Conservation (phyloP, 2,888 invertebrate species). For the Troilus luridus region DNA sequence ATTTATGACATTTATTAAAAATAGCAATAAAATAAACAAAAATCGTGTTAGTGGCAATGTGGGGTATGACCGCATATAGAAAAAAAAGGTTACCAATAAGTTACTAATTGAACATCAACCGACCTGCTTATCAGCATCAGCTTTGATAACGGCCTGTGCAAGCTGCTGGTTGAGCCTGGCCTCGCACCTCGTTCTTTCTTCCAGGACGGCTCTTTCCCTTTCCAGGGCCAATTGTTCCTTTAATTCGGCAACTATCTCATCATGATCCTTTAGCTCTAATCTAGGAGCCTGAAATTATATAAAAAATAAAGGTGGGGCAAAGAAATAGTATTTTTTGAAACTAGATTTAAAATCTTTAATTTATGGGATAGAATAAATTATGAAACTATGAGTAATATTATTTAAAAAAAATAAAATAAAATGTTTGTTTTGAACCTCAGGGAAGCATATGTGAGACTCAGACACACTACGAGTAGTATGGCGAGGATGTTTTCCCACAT, state of each 20-base stretch:
- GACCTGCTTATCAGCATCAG: constrained; percentile 74
- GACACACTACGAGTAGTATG: constrained; percentile 35
- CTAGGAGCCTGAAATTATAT: not conserved
- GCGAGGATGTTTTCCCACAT: constrained; percentile 73
- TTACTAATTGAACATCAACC: constrained; percentile 39
- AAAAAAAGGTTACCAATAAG: too few relatives aligned
- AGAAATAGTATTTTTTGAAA: too few relatives aligned
- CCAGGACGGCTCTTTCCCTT: constrained; percentile 72
- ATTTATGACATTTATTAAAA: too few relatives aligned
- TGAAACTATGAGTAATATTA: too few relatives aligned
- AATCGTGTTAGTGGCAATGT: too few relatives aligned
- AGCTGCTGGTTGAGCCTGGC: constrained; percentile 70
- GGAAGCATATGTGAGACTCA: constrained; percentile 26
- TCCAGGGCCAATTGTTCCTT: constrained; percentile 78
- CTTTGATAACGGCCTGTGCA: constrained; percentile 70
- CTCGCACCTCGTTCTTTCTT: constrained; percentile 73
- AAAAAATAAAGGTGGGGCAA: not conserved
- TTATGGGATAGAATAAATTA: not conserved
- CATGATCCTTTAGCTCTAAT: constrained; percentile 70
- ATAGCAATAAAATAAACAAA: too few relatives aligned
- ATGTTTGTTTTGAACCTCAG: constrained; percentile 1
- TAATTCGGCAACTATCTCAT: constrained; percentile 78
- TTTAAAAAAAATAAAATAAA: too few relatives aligned
- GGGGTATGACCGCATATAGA: too few relatives aligned
- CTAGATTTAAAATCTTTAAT: too few relatives aligned